A percentile compares a stretch with the other conserved stretches of the same genome.
These are phyloP conservation scores for Smutsia temminckii DNA, from an alignment of 2,797 vertebrate species.

Conservation along the genomic window DNA sequence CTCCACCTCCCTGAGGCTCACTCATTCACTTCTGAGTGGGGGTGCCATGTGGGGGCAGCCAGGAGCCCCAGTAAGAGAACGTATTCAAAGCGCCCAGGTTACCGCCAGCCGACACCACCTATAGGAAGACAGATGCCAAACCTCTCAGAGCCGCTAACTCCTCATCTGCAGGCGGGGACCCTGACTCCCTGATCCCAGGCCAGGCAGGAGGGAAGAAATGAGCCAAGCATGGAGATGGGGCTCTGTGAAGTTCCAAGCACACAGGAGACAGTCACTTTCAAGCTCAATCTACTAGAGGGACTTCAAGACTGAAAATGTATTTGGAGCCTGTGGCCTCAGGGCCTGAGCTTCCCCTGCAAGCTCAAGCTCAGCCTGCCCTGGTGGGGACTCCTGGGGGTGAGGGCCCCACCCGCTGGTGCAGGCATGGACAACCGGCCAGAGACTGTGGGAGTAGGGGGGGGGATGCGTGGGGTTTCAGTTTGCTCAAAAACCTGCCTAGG, in stretches of 20 bases:
- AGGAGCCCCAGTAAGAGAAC: neutral
- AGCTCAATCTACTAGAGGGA: neutral
- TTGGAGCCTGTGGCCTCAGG: neutral
- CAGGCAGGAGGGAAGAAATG: neutral
- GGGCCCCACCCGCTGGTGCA: accelerated
- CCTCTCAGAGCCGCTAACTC: neutral
- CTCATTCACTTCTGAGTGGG: neutral
- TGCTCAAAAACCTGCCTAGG: neutral
- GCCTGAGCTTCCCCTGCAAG: neutral
- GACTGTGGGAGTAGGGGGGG: accelerated
- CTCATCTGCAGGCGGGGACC: neutral
- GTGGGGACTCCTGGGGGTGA: neutral
- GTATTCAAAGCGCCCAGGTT: neutral
- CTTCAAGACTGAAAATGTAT: neutral
- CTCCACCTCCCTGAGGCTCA: neutral
- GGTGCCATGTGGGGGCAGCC: neutral
- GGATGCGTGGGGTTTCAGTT: neutral
- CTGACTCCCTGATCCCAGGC: neutral
- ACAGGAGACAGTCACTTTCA: neutral
- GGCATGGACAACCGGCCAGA: neutral
- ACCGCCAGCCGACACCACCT: neutral
- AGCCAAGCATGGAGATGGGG: neutral
- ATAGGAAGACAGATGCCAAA: neutral
- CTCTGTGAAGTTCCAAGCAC: neutral
- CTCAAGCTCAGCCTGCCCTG: neutral